Percentiles rank a stretch among this genome's conserved stretches.
Evolutionary conservation across 2,113 vertebrate genomes (phyloP).

Genomic region (Zosterops pallidus): DNA sequence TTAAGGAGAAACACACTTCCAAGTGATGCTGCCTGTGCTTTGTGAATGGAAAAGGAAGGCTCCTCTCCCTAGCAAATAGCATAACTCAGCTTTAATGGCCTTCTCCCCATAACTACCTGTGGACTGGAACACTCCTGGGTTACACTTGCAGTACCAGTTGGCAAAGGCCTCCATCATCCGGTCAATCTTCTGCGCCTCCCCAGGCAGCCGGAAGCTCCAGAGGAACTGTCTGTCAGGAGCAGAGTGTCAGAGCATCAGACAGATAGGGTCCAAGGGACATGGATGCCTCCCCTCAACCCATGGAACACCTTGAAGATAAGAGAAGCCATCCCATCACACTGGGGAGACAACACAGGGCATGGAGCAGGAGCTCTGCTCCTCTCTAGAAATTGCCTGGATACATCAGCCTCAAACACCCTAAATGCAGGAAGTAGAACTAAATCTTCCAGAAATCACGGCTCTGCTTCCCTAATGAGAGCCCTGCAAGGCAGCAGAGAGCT

Average conservation of each 20-base stretch:
- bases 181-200: conserved; percentile 97
- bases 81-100: not conserved
- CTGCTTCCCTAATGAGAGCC: not conserved
- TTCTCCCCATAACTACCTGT: conserved; percentile 74
- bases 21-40: not conserved
- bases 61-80: not conserved
- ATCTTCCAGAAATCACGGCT: not conserved
- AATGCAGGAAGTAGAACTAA: not conserved
- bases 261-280: not conserved
- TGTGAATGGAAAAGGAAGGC: not conserved
- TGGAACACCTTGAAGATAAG: not conserved
- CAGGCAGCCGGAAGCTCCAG: conserved; percentile 95
- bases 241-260: not conserved
- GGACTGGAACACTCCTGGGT: conserved; percentile 86
- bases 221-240: conserved; percentile 85
- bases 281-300: not conserved
- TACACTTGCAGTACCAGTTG: conserved; percentile 89
- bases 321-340: not conserved
- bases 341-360: not conserved
- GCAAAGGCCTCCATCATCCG: conserved; percentile 97
- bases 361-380: not conserved
- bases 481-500: not conserved
- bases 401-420: not conserved
- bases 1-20: not conserved
- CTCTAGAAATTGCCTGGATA: not conserved